Conservation (phyloP, 2,797 vertebrate genomes). For the Aldrovandia affinis region DNA sequence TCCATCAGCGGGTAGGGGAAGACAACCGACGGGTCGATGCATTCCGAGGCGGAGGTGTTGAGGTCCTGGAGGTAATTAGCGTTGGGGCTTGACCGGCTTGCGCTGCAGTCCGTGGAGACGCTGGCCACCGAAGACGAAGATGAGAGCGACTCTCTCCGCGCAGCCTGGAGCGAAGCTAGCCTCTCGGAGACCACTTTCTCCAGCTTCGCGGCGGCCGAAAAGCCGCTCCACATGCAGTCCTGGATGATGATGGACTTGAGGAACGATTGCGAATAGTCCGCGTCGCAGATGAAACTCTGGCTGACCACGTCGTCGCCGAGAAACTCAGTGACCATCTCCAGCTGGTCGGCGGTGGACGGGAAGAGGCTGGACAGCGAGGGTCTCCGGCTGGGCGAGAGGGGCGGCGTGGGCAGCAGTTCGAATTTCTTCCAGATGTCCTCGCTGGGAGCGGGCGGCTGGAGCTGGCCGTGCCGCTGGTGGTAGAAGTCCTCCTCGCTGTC, state of each 20-base stretch:
- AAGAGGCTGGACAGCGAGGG: slow-evolving; percentile 68
- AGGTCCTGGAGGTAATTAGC: slow-evolving; percentile 78
- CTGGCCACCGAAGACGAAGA: too few relatives aligned
- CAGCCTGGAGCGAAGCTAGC: slow-evolving; percentile 79
- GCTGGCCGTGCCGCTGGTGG: slow-evolving; percentile 78
- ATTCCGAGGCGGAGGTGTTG: slow-evolving; percentile 69
- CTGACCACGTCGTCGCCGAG: slow-evolving; percentile 84
- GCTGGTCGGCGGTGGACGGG: slow-evolving; percentile 79
- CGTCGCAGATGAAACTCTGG: slow-evolving; percentile 84
- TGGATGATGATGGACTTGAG: slow-evolving; percentile 90
- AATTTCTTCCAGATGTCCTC: slow-evolving; percentile 97
- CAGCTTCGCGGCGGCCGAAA: slow-evolving; percentile 83
- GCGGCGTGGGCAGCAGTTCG: slow-evolving; percentile 87
- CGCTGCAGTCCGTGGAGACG: slow-evolving; percentile 37
- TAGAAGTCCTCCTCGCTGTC: slow-evolving; percentile 88
- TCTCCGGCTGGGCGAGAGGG: slow-evolving; percentile 81
- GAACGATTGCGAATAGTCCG: slow-evolving; percentile 76
- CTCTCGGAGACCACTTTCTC: slow-evolving; percentile 84
- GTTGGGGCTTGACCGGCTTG: slow-evolving; percentile 41
- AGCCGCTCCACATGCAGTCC: slow-evolving; percentile 96
- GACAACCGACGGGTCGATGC: slow-evolving; percentile 85
- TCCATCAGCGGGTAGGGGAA: slow-evolving; percentile 78
- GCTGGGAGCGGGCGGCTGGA: slow-evolving; percentile 84
- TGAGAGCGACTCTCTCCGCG: slow-evolving; percentile 70
- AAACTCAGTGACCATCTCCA: slow-evolving; percentile 86